Conservation (phyloP, 2,797 vertebrate genomes). For the Notolabrus celidotus region DNA sequence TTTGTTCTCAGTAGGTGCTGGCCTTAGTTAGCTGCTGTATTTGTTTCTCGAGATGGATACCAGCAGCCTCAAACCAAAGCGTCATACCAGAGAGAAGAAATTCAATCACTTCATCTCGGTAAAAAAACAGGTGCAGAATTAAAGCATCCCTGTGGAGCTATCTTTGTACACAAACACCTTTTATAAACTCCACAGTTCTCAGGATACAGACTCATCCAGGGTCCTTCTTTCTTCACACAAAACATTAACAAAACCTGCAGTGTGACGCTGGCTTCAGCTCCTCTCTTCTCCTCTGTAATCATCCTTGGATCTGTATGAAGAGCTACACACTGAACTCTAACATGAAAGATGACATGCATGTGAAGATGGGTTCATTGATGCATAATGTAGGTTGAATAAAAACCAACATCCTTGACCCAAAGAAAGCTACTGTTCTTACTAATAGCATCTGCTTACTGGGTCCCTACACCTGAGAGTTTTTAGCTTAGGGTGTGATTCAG, state of each 20-base stretch:
- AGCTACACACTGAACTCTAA: no score
- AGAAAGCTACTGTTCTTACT: no score
- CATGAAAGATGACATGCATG: no score
- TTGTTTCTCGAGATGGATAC: conserved; percentile 24
- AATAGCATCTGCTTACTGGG: no score
- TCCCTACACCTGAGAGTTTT: no score
- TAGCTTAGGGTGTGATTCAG: no score
- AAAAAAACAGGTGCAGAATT: conserved; percentile 23
- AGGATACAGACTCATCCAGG: not conserved
- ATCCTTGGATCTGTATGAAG: no score
- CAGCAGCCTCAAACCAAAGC: conserved; percentile 26
- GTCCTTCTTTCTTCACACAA: not conserved
- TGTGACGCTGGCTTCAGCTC: no score
- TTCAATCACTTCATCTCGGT: conserved; percentile 19
- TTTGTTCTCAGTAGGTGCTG: conserved; percentile 38
- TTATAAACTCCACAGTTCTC: not conserved
- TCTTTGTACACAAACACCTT: conserved; percentile 21
- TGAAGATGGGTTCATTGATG: no score
- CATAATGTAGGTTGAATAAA: no score
- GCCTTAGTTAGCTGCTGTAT: conserved; percentile 3
- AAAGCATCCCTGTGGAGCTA: conserved; percentile 20
- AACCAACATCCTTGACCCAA: no score
- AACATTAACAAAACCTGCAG: not conserved
- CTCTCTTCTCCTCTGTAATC: no score
- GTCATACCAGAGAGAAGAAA: conserved; percentile 6